Evolutionary conservation across 2,888 invertebrate species (phyloP).

Genomic region (Caenorhabditis imperialis): DNA sequence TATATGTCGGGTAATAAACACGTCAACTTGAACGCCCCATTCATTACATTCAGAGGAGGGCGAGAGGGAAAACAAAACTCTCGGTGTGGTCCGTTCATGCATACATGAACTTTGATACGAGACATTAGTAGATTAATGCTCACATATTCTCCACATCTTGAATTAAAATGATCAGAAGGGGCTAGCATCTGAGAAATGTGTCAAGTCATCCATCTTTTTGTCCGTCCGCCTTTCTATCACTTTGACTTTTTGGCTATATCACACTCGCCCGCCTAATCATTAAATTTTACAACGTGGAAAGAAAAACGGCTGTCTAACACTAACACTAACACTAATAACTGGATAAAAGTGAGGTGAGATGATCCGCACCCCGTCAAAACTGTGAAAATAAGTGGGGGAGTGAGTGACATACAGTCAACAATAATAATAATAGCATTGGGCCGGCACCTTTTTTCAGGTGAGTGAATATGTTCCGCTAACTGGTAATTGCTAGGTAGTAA

Average conservation of each 20-base stretch:
- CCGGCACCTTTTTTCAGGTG: conserved; percentile 42
- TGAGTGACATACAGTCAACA: conserved; percentile 2
- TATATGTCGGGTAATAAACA: conserved; percentile 40
- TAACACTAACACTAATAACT: too few species aligned
- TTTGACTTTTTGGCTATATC: conserved; percentile 38
- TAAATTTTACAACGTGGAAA: too few species aligned
- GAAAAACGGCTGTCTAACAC: too few species aligned
- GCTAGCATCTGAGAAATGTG: too few species aligned
- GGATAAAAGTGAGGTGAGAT: too few species aligned
- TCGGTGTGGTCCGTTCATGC: background rate
- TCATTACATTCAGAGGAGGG: conserved; percentile 18
- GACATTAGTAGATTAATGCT: conserved; percentile 4
- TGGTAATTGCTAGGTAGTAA: conserved; percentile 44
- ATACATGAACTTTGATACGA: conserved; percentile 7
- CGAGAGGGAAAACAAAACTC: background rate
- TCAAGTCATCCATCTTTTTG: conserved; percentile 34
- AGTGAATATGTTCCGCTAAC: conserved; percentile 42
- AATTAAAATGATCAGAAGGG: too few species aligned
- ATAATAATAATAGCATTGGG: conserved; percentile 32
- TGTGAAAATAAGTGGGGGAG: conserved; percentile 4
- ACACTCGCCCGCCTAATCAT: conserved; percentile 15
- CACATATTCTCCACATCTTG: too few species aligned
- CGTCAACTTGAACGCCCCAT: conserved; percentile 28
- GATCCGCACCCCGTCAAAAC: too few species aligned
- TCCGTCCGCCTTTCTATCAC: conserved; percentile 17